phyloP scores from a whole-genome alignment of 2,797 vertebrate genomes.

The Masticophis lateralis region DNA sequence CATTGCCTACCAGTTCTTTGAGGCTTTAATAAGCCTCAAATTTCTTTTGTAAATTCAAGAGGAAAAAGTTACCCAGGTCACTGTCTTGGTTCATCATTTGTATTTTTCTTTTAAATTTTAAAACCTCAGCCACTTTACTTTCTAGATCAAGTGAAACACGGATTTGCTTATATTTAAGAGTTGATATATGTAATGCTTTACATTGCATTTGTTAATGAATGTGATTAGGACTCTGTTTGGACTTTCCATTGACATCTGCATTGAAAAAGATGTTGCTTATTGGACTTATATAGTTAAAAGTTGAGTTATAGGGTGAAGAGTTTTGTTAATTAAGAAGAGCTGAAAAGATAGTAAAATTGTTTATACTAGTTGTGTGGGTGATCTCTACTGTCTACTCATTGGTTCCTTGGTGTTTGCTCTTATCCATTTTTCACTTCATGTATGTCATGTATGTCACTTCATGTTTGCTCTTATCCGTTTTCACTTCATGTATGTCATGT shows the following conservation, averaged over 20 bases:
- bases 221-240: background rate
- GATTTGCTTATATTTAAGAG: background rate
- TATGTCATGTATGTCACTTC: background rate
- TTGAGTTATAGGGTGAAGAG: background rate
- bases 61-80: background rate
- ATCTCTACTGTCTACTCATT: background rate
- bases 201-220: background rate
- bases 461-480: background rate
- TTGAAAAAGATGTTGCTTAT: background rate
- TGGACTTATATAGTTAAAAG: background rate
- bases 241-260: background rate
- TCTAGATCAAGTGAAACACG: background rate
- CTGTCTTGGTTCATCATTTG: background rate
- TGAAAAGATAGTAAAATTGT: background rate
- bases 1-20: background rate
- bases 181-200: background rate
- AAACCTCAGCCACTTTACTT: background rate
- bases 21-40: background rate
- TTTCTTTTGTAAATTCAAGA: background rate
- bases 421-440: background rate
- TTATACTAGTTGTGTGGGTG: background rate
- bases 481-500: background rate
- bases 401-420: background rate
- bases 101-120: background rate
- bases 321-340: background rate